Evolutionary conservation across 2,888 invertebrate genomes (phyloP).

Genomic region (Pimpla rufipes): DNA sequence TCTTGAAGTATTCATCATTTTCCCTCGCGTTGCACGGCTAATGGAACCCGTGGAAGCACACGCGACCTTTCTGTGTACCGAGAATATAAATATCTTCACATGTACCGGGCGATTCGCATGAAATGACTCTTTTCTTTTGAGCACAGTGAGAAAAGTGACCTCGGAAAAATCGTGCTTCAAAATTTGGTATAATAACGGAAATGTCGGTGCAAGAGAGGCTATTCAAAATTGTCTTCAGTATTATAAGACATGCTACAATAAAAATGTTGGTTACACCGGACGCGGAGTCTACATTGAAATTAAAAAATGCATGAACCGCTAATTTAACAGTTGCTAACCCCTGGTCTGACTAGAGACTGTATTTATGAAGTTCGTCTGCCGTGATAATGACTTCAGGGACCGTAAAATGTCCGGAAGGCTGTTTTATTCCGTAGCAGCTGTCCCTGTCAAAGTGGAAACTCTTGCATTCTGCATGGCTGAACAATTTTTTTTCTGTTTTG

Average conservation of each 20-base stretch:
- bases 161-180: no score
- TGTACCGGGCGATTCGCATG: background rate
- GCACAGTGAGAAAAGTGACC: no score
- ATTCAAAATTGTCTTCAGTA: background rate
- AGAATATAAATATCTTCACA: background rate
- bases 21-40: background rate
- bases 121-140: background rate
- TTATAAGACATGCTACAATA: background rate
- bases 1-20: constrained; percentile 25
- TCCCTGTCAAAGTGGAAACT: background rate
- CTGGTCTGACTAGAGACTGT: background rate
- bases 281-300: no score
- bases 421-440: background rate
- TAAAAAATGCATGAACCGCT: background rate
- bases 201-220: background rate
- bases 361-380: background rate
- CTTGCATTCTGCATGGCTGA: constrained; percentile 1
- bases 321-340: background rate
- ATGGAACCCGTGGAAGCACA: background rate
- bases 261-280: no score
- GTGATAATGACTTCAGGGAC: constrained; percentile 11
- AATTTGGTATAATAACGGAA: no score
- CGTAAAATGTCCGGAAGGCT: background rate
- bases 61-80: background rate
- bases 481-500: background rate